These are phyloP conservation scores for Ecliptopera silaceata DNA, from an alignment of 2,888 invertebrate genomes.

Conservation along the genomic window DNA sequence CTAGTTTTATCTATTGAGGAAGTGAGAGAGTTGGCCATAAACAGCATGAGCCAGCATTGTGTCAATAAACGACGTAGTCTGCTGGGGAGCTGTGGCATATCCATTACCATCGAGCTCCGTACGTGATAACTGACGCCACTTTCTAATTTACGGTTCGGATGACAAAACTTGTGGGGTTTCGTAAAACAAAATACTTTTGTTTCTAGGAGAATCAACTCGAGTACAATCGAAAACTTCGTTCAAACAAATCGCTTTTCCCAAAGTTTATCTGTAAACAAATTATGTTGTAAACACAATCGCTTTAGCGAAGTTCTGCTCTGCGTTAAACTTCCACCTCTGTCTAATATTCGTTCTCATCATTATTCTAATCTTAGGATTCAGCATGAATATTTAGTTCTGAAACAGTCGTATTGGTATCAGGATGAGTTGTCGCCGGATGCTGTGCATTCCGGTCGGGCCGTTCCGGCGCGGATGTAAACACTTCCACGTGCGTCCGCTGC, in stretches of 20 bases:
- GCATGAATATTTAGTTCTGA: conserved; percentile 11
- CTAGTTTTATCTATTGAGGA: conserved; percentile 56
- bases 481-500: conserved; percentile 69
- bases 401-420: conserved; percentile 17
- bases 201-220: conserved; percentile 7
- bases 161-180: conserved; percentile 38
- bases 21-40: conserved; percentile 59
- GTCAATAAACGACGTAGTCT: conserved; percentile 64
- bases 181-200: conserved; percentile 22
- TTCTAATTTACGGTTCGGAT: conserved; percentile 60
- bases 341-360: background rate
- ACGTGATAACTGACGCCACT: conserved; percentile 65
- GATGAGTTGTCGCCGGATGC: conserved; percentile 45
- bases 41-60: conserved; percentile 50
- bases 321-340: background rate
- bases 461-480: conserved; percentile 70
- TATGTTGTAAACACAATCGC: background rate
- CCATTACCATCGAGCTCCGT: conserved; percentile 58
- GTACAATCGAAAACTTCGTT: conserved; percentile 2
- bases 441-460: conserved; percentile 43
- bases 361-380: background rate
- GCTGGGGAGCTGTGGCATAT: conserved; percentile 64
- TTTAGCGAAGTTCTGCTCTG: background rate
- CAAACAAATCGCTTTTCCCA: conserved; percentile 4
- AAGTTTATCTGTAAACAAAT: background rate